Percentiles rank a stretch among this genome's conserved stretches.
Evolutionary conservation across 2,797 vertebrate genomes (phyloP).

Genomic region (Chrysolophus pictus): DNA sequence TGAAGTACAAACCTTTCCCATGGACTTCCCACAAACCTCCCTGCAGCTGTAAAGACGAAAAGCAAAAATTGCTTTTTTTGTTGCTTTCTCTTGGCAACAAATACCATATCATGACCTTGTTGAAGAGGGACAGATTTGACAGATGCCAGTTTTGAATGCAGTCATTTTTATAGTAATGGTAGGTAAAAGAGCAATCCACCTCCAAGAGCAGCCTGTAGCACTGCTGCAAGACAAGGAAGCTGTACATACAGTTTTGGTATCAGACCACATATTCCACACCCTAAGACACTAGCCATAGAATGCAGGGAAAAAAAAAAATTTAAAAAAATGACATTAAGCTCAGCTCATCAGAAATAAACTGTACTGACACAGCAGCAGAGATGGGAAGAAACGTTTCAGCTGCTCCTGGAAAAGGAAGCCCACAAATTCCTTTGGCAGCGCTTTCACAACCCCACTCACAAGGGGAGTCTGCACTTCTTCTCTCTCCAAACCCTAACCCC

Average conservation of each 20-base stretch:
- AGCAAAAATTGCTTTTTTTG: constrained; percentile 1
- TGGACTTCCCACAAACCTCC: neutral
- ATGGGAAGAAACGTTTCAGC: neutral
- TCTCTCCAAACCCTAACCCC: neutral
- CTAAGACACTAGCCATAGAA: neutral
- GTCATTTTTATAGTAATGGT: neutral
- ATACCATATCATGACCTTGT: neutral
- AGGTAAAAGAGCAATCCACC: neutral
- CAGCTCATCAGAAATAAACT: neutral
- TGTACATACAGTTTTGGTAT: neutral
- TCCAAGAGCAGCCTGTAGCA: neutral
- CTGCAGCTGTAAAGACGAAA: neutral
- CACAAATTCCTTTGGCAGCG: neutral
- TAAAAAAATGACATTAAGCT: neutral
- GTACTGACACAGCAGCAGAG: neutral
- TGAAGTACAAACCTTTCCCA: neutral
- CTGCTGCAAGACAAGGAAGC: neutral
- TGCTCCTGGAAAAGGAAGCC: neutral
- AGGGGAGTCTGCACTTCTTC: neutral
- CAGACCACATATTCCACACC: neutral
- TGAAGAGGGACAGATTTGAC: constrained; percentile 9
- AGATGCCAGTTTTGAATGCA: neutral
- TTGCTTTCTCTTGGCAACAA: neutral
- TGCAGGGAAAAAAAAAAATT: neutral
- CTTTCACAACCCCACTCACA: neutral